Base-by-base conservation (phyloP, 2,888 invertebrate genomes). In the Phengaris arion region DNA sequence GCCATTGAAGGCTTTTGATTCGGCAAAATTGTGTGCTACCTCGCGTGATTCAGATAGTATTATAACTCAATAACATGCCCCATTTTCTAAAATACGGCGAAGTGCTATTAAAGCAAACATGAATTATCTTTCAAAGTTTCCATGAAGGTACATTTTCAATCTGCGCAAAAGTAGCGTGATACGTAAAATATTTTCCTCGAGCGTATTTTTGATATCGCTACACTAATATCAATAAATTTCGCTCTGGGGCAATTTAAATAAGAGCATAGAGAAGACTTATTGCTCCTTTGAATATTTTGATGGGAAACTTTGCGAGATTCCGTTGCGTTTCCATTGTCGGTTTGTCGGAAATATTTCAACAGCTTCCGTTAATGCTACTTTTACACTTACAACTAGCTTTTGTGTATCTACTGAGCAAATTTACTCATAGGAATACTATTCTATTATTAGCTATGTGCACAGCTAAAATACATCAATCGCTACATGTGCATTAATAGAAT, bases 171-270 rank as follows among this genome's bases (percentile, higher is more conserved):
- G 35, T 72, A 35, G 72, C 72, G 72, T 72, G 52, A 72, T 72
- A 72, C 22, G 69, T 55, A 54, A 75, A 75, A 75, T 69, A 75
- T 75, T 75, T 57, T 75, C 69, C 69, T 9, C 15, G 1, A 52
- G n/a, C 68, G 46, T 69, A 69, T 75, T 75, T 75, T 69, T 69
- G 54, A 69, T 35, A 75, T 55, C 69, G 75, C 55, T 48, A 55
- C 57, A 57, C 55, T 75, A 69, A 75, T 75, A 69, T 75, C 69
- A 69, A 75, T 75, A 75, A 75, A 75, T 68, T 75, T 75, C 13
- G 35, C 74, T 54, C 68, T n/a, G 68, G 46, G 6, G 74, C 74
- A 75, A 69, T 69, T 75, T 75, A 68, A 75, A 75, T 75, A 54
- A 55, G 48, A 69, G 55, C 55, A 75, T 52, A 68, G 10, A 75